phyloP scores from a whole-genome alignment of 2,113 vertebrate genomes.

The Phodopus roborovskii region DNA sequence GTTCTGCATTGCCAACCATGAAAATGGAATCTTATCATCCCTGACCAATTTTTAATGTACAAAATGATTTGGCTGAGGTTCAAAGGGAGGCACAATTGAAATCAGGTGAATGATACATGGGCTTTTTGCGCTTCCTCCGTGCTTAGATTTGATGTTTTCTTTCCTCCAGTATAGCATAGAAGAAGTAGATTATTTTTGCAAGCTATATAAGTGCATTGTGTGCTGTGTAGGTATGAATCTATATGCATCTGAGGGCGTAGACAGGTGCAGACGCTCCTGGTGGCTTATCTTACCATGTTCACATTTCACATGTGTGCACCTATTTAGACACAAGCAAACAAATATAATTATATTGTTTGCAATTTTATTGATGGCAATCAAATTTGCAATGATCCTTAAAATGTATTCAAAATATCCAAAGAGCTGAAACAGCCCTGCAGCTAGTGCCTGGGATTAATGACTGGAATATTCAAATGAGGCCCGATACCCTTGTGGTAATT shows the following conservation, averaged over 20 bases:
- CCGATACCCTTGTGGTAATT: conserved; percentile 77
- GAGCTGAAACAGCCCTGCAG: conserved; percentile 82
- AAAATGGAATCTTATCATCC: conserved; percentile 99
- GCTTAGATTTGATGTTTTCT: conserved; percentile 89
- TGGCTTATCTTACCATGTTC: not conserved
- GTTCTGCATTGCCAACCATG: conserved; percentile 99
- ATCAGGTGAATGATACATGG: conserved; percentile 99
- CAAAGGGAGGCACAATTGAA: conserved; percentile 99
- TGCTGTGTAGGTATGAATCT: conserved; percentile 3
- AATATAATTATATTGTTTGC: conserved; percentile 88
- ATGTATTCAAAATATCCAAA: conserved; percentile 90
- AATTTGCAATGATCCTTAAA: conserved; percentile 89
- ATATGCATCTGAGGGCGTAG: conserved; percentile 32
- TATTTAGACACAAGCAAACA: conserved; percentile 85
- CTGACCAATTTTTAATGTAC: conserved; percentile 99
- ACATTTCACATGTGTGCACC: conserved; percentile 59
- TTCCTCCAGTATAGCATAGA: conserved; percentile 76
- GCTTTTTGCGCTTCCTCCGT: conserved; percentile 88
- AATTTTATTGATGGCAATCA: conserved; percentile 88
- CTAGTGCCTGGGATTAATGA: conserved; percentile 84
- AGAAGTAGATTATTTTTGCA: conserved; percentile 84
- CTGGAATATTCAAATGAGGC: conserved; percentile 85
- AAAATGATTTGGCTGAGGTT: conserved; percentile 99
- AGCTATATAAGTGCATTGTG: conserved; percentile 83
- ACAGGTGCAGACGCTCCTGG: conserved; percentile 65